Evolutionary conservation across 1,140 invertebrate genomes (phyloP).

Genomic region (Nymphalis io): DNA sequence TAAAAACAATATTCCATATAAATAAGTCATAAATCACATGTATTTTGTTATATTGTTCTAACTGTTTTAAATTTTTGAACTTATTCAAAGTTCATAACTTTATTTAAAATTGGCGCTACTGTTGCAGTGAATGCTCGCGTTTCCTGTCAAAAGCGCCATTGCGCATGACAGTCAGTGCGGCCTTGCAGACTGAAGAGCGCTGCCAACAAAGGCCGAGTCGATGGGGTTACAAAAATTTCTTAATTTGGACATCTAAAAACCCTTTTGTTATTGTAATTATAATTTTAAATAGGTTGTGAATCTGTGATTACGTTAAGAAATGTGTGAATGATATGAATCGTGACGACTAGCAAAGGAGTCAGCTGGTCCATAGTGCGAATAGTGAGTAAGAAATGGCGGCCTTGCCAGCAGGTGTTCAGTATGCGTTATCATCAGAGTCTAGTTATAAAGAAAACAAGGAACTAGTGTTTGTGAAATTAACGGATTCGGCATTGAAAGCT

Average conservation of each 20-base stretch:
- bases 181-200: slow-evolving; percentile 80
- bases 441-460: slow-evolving; percentile 93
- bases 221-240: slow-evolving; percentile 80
- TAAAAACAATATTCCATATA: too few relatives aligned
- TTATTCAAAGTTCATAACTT: slow-evolving; percentile 16
- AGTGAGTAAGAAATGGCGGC: slow-evolving; percentile 91
- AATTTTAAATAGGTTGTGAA: slow-evolving; percentile 81
- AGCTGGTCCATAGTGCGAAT: slow-evolving; percentile 81
- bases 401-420: slow-evolving; percentile 96
- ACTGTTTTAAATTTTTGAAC: neutral
- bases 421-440: slow-evolving; percentile 95
- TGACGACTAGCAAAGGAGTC: slow-evolving; percentile 81
- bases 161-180: slow-evolving; percentile 81
- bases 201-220: slow-evolving; percentile 81
- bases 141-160: slow-evolving; percentile 80
- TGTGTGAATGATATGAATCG: slow-evolving; percentile 80
- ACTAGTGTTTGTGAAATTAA: slow-evolving; percentile 96
- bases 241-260: slow-evolving; percentile 78
- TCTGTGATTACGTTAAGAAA: slow-evolving; percentile 81
- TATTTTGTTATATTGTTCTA: neutral
- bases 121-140: slow-evolving; percentile 76
- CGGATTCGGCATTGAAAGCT: slow-evolving; percentile 94
- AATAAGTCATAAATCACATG: too few relatives aligned
- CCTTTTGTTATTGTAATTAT: slow-evolving; percentile 80
- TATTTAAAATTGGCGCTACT: slow-evolving; percentile 72